Base-by-base conservation (phyloP, 2,797 vertebrate genomes). In the Petrocephalus schoutedeni region DNA sequence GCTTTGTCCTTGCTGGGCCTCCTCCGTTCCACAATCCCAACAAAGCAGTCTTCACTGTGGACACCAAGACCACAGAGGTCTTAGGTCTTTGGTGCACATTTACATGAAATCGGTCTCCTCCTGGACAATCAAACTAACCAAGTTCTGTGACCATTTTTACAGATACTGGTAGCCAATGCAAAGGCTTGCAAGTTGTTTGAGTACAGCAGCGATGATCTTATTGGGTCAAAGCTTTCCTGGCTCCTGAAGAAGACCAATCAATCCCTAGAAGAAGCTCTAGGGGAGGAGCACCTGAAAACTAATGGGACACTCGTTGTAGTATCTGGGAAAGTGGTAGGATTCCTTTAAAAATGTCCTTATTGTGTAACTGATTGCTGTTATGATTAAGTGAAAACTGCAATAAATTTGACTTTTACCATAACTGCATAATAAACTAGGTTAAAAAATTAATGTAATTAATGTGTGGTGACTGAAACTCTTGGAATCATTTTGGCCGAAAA, bases 131-230 rank as follows among this genome's bases (percentile, higher is more conserved):
- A 16, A 32, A 85, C 9, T 51, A 58, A 45, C 49, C 53, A 23
- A 2, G 16, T 56, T 14, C 58, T 49, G 45, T 12, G 41, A 49
- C 41, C 41, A 5, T 85, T 87, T 28, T 89, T 86, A 45, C 89
- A 98, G 98, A 96, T 99, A 93, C 90, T 97, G 21, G 95, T 97
- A 87, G 97, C 95, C 88, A 98, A 97, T 77, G 95, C 98, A 87
- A 94, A 94, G 92, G 98, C 98, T 2, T 97, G 95, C 92, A 95
- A 92, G 86, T 91, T 99, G 74, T 96, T 99, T 91, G 96, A 97
- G 61, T 96, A 94, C 88, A 94, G 93, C n/a, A 90, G 93, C 77
- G 88, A 92, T 14, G 96, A 97, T 32, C 91, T 99, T 89, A 95
- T 97, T 89, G 97, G 97, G 58, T 95, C 94, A 92, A 96, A 94